Evolutionary conservation across 2,113 vertebrate genomes (phyloP).

Genomic region (Leucopsar rothschildi): DNA sequence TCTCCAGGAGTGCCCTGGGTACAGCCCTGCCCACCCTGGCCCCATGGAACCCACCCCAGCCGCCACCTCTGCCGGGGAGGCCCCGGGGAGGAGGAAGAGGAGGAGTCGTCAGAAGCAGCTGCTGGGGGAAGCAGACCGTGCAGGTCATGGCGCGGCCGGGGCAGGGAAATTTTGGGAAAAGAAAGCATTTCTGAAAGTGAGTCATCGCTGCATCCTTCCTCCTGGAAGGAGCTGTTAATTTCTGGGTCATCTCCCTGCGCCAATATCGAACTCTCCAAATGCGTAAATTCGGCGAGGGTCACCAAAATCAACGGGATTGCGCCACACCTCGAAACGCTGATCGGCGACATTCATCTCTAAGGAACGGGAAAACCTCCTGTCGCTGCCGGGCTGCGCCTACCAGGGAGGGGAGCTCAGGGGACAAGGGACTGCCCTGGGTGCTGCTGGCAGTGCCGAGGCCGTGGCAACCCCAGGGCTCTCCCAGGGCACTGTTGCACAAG

Average conservation of each 20-base stretch:
- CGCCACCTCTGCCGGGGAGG: fast-evolving
- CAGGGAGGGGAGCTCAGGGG: not conserved
- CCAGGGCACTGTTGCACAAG: not conserved
- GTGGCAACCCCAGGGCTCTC: not conserved
- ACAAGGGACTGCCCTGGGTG: fast-evolving
- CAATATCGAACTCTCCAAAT: not conserved
- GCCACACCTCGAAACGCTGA: not conserved
- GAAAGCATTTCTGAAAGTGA: not conserved
- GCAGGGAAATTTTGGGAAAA: not conserved
- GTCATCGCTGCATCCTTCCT: not conserved
- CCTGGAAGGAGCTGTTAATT: not conserved
- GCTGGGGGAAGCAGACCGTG: not conserved
- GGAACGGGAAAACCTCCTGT: fast-evolving
- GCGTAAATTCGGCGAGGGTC: fast-evolving
- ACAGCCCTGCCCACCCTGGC: fast-evolving
- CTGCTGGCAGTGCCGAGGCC: fast-evolving
- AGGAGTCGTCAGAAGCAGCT: not conserved
- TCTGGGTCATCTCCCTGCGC: fast-evolving
- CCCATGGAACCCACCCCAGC: not conserved
- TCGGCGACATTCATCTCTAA: fast-evolving
- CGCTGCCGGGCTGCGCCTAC: fast-evolving
- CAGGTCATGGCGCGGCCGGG: fast-evolving
- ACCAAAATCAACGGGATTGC: not conserved
- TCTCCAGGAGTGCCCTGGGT: not conserved
- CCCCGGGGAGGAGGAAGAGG: not conserved